Base-by-base conservation (phyloP, 1,140 invertebrate species). In the Pseudomyrmex pallidus region DNA sequence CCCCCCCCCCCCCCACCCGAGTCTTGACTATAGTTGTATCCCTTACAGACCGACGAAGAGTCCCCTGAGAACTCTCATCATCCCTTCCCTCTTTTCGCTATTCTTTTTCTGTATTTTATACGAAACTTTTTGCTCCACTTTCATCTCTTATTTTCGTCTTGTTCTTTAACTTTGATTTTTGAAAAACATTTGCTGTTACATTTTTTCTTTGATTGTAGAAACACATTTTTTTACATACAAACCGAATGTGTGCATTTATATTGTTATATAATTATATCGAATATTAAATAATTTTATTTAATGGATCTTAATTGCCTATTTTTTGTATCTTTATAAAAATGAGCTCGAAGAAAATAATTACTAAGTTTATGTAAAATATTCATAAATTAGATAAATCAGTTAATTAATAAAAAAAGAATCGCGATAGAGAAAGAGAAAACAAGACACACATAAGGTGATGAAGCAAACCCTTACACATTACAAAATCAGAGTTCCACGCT, bases 1-100 rank as follows among this genome's bases (percentile, higher is more conserved):
- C 35, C 66, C 85, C 86, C 83, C 17, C 70, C n/a, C n/a, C n/a
- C n/a, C n/a, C n/a, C 88, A 92, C 73, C 90, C 89, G 62, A 44
- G 48, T 56, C 70, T 35, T 74, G 62, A 56, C 77, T 77, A 68
- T 84, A 83, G 85, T 85, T 80, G 74, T 84, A 82, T 82, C 84
- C 86, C 84, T 88, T 82, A 86, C 70, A 74, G 63, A 89, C 46
- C 88, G 78, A 84, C 59, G 70, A 84, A 80, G 74, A 54, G 72
- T 59, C 74, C 78, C 67, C 22, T 67, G 56, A 80, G 63, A 57
- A 74, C 64, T 74, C 87, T 13, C 77, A 85, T 88, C 87, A 67
- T 88, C 85, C 64, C 64, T 85, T 77, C 10, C 9, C 52, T 35
- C 12, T 52, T 54, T 57, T 54, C 61, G 20, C 61, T 22, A 48